Evolutionary conservation across 2,113 vertebrate species (phyloP).

Genomic region (Sclerurus mexicanus): DNA sequence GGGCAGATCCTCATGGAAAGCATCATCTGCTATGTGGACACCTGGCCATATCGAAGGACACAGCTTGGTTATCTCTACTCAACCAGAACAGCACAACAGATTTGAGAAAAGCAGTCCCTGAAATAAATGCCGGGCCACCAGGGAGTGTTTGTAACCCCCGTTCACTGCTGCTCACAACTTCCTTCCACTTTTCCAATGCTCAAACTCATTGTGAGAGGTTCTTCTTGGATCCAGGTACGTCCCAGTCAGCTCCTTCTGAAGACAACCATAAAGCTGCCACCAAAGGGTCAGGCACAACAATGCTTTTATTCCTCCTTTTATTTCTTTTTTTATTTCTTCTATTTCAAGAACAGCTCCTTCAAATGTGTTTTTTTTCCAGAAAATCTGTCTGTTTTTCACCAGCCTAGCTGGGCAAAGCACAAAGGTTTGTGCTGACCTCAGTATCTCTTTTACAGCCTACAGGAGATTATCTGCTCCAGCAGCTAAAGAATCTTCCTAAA

Average conservation of each 20-base stretch:
- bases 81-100: neutral
- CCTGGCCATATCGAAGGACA: neutral
- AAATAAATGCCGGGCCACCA: neutral
- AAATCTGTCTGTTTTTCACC: neutral
- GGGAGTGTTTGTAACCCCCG: neutral
- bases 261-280: neutral
- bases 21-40: neutral
- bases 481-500: neutral
- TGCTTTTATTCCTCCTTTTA: neutral
- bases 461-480: neutral
- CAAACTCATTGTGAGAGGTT: neutral
- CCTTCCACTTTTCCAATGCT: neutral
- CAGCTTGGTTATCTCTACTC: neutral
- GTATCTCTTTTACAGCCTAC: neutral
- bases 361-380: neutral
- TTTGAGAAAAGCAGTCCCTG: neutral
- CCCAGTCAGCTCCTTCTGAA: neutral
- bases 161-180: neutral
- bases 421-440: neutral
- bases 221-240: fast-evolving
- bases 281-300: neutral
- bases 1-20: neutral
- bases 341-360: neutral
- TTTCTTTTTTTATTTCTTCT: neutral
- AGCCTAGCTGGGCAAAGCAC: neutral